These are phyloP conservation scores for Tauraco erythrolophus DNA, from an alignment of 2,113 vertebrate genomes.

Conservation along the genomic window DNA sequence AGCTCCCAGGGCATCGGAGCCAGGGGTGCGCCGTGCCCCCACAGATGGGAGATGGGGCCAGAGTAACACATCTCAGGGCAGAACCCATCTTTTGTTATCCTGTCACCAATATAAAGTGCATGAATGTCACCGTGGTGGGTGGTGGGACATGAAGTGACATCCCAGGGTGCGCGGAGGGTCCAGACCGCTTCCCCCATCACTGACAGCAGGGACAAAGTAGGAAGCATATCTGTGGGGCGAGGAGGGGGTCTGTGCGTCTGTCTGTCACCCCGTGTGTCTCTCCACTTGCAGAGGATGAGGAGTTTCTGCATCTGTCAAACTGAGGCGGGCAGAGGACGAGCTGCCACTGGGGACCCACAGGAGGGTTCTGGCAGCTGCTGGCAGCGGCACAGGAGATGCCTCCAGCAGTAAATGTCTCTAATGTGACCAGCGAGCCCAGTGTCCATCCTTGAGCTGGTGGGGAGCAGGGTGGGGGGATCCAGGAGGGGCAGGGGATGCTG, in stretches of 20 bases:
- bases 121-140: accelerated
- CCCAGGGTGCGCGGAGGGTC: neutral
- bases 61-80: neutral
- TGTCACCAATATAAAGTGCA: neutral
- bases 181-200: neutral
- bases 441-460: neutral
- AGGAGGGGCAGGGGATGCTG: neutral
- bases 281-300: constrained; percentile 48
- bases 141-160: neutral
- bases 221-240: accelerated
- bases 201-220: neutral
- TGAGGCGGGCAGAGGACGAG: neutral
- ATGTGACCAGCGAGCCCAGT: neutral
- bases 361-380: neutral
- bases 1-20: neutral
- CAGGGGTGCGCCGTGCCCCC: neutral
- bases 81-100: neutral
- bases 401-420: constrained; percentile 30
- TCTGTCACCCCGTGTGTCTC: neutral
- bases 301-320: constrained; percentile 46
- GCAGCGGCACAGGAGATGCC: neutral
- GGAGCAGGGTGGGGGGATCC: neutral
- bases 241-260: neutral
- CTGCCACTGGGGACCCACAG: accelerated
- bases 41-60: accelerated